Evolutionary conservation across 2,888 invertebrate genomes (phyloP).

Genomic region (Idaea aversata): DNA sequence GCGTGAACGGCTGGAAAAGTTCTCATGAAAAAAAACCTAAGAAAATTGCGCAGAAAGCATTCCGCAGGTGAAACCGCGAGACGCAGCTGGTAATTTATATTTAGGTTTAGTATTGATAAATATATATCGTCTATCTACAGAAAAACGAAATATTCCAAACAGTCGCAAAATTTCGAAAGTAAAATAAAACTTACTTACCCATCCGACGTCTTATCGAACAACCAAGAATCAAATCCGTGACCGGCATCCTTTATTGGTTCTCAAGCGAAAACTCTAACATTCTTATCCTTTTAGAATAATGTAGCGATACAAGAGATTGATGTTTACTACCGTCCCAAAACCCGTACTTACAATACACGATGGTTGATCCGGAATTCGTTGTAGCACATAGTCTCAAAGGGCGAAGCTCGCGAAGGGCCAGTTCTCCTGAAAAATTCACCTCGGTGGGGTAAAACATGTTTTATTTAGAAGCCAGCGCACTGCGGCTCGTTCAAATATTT

Average conservation of each 20-base stretch:
- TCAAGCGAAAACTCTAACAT: neutral
- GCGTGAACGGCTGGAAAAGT: too few relatives aligned
- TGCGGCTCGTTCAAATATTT: conserved; percentile 71
- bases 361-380: conserved; percentile 19
- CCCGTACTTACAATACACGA: conserved; percentile 12
- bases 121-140: too few relatives aligned
- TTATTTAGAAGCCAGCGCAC: conserved; percentile 67
- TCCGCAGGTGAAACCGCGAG: too few relatives aligned
- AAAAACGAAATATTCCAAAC: neutral
- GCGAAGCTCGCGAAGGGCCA: conserved; percentile 33
- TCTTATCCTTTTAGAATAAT: conserved; percentile 9
- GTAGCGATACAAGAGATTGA: conserved; percentile 14
- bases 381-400: conserved; percentile 39
- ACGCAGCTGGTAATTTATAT: too few relatives aligned
- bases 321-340: conserved; percentile 12
- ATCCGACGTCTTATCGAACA: neutral
- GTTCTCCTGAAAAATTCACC: conserved; percentile 65
- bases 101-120: too few relatives aligned
- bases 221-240: conserved; percentile 1
- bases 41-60: too few relatives aligned
- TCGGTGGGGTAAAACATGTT: conserved; percentile 56
- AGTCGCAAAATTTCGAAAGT: neutral
- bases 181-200: neutral
- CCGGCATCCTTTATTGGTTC: neutral
- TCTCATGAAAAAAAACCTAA: too few relatives aligned